Conservation (phyloP, 2,888 invertebrate species). For the Esperia sulphurella region DNA sequence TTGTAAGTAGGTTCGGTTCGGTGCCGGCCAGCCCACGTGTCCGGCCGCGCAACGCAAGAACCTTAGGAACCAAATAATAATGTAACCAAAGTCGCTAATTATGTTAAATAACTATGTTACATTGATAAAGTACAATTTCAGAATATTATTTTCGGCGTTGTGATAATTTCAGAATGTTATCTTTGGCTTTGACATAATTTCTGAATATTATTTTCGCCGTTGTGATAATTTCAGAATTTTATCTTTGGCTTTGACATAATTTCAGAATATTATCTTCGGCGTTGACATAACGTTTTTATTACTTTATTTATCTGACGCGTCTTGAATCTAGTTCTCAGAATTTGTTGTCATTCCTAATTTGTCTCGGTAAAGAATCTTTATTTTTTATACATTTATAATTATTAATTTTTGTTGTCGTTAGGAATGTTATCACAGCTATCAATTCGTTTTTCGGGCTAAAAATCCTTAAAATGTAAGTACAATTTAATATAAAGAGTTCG, state of each 20-base stretch:
- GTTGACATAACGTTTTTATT: conserved; percentile 10
- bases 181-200: conserved; percentile 4
- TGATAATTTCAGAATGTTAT: too few relatives aligned
- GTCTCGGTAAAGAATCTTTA: conserved; percentile 72
- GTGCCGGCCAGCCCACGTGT: neutral
- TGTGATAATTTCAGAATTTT: conserved; percentile 3
- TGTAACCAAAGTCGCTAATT: conserved; percentile 50
- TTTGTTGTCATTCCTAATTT: conserved; percentile 65
- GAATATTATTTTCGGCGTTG: conserved; percentile 13
- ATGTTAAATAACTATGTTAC: conserved; percentile 13
- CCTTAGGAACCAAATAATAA: conserved; percentile 29
- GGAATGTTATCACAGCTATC: conserved; percentile 46
- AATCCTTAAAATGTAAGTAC: conserved; percentile 70
- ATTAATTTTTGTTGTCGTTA: conserved; percentile 43
- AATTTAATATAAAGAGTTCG: conserved; percentile 60
- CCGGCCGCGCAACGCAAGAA: conserved; percentile 1
- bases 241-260: conserved; percentile 1
- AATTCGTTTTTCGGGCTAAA: conserved; percentile 62
- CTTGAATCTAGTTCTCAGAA: conserved; percentile 40
- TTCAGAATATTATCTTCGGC: neutral
- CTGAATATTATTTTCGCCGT: conserved; percentile 14
- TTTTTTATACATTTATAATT: conserved; percentile 72
- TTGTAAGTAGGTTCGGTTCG: too few relatives aligned
- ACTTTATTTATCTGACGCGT: conserved; percentile 17
- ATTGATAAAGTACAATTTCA: conserved; percentile 22